Base-by-base conservation (phyloP, 2,797 vertebrate species). In the Masticophis lateralis region DNA sequence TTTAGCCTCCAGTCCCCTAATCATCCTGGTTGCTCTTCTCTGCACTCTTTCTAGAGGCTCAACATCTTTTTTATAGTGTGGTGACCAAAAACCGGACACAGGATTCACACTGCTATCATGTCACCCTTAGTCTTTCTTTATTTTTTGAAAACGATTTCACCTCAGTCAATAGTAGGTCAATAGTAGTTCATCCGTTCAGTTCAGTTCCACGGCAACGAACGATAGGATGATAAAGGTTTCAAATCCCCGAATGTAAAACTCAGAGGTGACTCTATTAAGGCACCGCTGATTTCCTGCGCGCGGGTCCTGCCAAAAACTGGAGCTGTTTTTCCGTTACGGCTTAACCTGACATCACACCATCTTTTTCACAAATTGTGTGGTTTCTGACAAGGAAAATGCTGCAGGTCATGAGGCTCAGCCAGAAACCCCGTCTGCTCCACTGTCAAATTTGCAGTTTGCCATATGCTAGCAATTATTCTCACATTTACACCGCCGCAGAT, bases 341-440 rank as follows among this genome's bases (percentile, higher is more conserved):
- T 56, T 94, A 91, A 7, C 1, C n/a, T 2, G 0, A 94, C 89
- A 60, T 63, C 79, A 83, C 37, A 43, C 74, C 37, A 11, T 25
- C 74, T 22, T 79, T 79, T 43, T 43, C 20, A 43, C 74, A 79
- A 79, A 22, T 22, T 22, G 37, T 11, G 18, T 2, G 37, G 0
- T 92, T 96, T 94, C 90, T 94, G 47, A 61, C 92, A 92, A 51
- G 91, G 91, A 94, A 69, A n/a, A 93, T 47, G 87, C 95, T 93
- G 93, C 86, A 28, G 79, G 92, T 93, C 47, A 89, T 93, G 57
- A 93, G 59, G 43, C 91, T 10, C 6, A 55, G 32, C 47, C 60
- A 59, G 18, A 27, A 22, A 3, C 27, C 5, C 1, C 37, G 79
- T 59, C 57, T 2, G 25, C 83, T 92, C 94, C 79, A 61, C n/a